Conservation (phyloP, 2,888 invertebrate species). For the Eurytoma californica region DNA sequence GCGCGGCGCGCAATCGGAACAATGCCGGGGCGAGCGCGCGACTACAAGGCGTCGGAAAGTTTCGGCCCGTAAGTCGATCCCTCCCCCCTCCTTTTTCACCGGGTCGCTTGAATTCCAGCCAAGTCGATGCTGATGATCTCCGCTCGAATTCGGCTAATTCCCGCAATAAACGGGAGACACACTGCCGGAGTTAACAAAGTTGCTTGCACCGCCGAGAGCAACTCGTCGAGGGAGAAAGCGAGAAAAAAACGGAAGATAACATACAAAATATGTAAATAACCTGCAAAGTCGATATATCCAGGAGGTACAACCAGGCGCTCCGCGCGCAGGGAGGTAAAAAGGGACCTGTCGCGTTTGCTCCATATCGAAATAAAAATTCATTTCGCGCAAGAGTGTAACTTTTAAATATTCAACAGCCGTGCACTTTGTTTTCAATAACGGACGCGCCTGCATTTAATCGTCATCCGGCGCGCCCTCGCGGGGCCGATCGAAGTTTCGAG, state of each 20-base stretch:
- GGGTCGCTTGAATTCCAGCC: slow-evolving; percentile 28
- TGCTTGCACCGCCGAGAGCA: too few relatives aligned
- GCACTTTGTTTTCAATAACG: slow-evolving; percentile 19
- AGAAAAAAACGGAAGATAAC: too few relatives aligned
- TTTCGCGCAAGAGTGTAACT: neutral
- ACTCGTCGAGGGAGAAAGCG: too few relatives aligned
- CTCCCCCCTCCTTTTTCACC: neutral
- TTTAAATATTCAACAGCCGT: neutral
- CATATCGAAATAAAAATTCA: slow-evolving; percentile 2
- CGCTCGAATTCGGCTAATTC: too few relatives aligned
- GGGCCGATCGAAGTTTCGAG: slow-evolving; percentile 41
- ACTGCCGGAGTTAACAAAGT: too few relatives aligned
- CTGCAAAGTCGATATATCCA: neutral
- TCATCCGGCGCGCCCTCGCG: neutral
- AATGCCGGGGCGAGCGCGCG: slow-evolving; percentile 38
- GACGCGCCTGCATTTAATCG: slow-evolving; percentile 25
- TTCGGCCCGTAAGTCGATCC: neutral
- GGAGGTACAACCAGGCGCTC: neutral
- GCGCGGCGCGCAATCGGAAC: slow-evolving; percentile 33
- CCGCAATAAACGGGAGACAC: too few relatives aligned
- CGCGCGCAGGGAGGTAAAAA: neutral
- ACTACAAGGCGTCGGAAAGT: slow-evolving; percentile 46
- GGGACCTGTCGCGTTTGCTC: neutral
- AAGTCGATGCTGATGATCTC: neutral
- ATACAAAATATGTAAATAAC: too few relatives aligned